These are phyloP conservation scores for Tipula confusa DNA, from an alignment of 2,888 invertebrate species.

Conservation along the genomic window DNA sequence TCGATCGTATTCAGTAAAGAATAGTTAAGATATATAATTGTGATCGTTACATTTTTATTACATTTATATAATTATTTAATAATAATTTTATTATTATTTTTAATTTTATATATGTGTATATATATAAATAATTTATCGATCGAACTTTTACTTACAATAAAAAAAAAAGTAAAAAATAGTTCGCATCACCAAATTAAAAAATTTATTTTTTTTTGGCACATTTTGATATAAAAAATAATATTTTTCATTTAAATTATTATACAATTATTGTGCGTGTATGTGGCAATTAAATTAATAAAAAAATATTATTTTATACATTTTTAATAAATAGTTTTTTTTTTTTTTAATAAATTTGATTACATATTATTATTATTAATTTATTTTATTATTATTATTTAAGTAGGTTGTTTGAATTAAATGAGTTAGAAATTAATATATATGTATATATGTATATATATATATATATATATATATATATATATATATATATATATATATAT, in stretches of 20 bases:
- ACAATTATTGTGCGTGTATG: constrained; percentile 3
- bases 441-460: too few relatives aligned
- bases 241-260: not conserved
- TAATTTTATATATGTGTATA: not conserved
- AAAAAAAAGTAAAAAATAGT: not conserved
- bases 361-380: constrained; percentile 20
- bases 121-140: not conserved
- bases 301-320: constrained; percentile 20
- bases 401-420: not conserved
- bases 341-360: constrained; percentile 6
- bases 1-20: not conserved
- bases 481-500: too few relatives aligned
- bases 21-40: not conserved
- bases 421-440: too few relatives aligned
- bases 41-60: constrained; percentile 16
- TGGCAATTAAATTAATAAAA: constrained; percentile 12
- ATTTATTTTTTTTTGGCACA: not conserved
- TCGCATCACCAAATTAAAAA: not conserved
- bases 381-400: constrained; percentile 13
- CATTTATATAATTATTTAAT: not conserved
- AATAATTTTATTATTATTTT: not conserved
- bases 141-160: constrained; percentile 8
- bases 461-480: too few relatives aligned
- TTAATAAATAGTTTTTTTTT: constrained; percentile 12
- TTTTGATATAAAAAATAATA: not conserved